Base-by-base conservation (phyloP, 2,113 vertebrate genomes). In the Morone saxatilis region DNA sequence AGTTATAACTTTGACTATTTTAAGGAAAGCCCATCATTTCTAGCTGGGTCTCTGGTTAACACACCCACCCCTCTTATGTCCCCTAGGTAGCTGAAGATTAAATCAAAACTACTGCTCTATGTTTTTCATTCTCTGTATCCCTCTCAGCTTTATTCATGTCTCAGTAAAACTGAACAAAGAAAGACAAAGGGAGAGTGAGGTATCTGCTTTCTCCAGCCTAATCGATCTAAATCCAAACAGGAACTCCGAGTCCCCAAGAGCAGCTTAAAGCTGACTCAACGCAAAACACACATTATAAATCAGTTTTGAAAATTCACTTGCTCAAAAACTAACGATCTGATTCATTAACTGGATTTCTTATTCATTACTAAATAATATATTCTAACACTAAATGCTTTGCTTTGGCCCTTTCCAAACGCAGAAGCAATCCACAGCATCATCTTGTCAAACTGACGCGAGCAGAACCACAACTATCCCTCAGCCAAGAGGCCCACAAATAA, bases 401-500 rank as follows among this genome's bases (percentile, higher is more conserved):
- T 73, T 72, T 54, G 38, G 69, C 47, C 5, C 6, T 74, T 80
- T 56, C 56, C 51, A 31, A 31, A 45, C 11, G 25, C 40, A 65
- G 47, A 76, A 48, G 68, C 48, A 31, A 71, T 72, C 76, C 48
- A 19, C 47, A 48, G 76, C n/a, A 47, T 78, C 36, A 20, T 83
- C 67, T 16, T 60, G 66, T 88, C 59, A 71, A 47, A 69, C 38
- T 47, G 78, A 62, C 48, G 80, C 25, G 13, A 80, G 76, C 51
- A 60, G 57, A 70, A 81, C 77, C 59, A 12, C 57, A 2, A 38
- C 17, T 1, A 17, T 16, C 38, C 70, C 31, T 83, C 60, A 22
- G 71, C 86, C 68, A 78, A 86, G 70, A 74, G 31, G 22, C 71
- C 74, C 75, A 57, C 76, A 81, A 85, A 88, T 72, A 81, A 84